Percentiles rank a stretch among this genome's conserved stretches.
Conservation (phyloP, 2,888 invertebrate genomes). For the Drosophila cyrtoloma region DNA sequence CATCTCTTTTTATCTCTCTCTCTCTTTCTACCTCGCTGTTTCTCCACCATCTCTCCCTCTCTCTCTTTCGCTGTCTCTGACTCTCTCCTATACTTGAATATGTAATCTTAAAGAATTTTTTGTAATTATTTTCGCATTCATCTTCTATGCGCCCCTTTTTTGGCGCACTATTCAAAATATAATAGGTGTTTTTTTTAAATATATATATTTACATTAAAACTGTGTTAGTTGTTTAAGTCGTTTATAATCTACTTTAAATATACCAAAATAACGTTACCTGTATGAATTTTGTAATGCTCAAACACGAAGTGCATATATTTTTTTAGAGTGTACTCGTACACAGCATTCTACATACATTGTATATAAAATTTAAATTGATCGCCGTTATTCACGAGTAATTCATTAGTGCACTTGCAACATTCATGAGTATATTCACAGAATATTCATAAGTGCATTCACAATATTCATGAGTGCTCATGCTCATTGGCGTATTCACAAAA, state of each 20-base stretch:
- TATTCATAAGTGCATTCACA: slow-evolving; percentile 27
- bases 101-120: background rate
- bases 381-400: slow-evolving; percentile 5
- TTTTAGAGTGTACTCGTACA: background rate
- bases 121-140: background rate
- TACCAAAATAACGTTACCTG: slow-evolving; percentile 23
- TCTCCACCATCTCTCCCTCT: background rate
- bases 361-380: background rate
- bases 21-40: background rate
- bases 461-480: slow-evolving; percentile 2
- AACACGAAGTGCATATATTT: background rate
- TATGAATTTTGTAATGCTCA: slow-evolving; percentile 11
- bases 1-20: background rate
- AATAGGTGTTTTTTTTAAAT: slow-evolving; percentile 56
- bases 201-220: slow-evolving; percentile 18
- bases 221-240: slow-evolving; percentile 54
- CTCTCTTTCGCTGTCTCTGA: background rate
- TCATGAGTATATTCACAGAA: slow-evolving; percentile 43
- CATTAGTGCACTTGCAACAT: slow-evolving; percentile 44
- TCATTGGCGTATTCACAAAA: slow-evolving; percentile 11
- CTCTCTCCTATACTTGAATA: background rate
- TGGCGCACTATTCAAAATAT: slow-evolving; percentile 8
- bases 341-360: background rate
- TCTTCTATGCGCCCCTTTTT: background rate
- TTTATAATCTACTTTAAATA: slow-evolving; percentile 37